These are phyloP conservation scores for Hydropotes inermis DNA, from an alignment of 2,113 vertebrate genomes.

Conservation along the genomic window DNA sequence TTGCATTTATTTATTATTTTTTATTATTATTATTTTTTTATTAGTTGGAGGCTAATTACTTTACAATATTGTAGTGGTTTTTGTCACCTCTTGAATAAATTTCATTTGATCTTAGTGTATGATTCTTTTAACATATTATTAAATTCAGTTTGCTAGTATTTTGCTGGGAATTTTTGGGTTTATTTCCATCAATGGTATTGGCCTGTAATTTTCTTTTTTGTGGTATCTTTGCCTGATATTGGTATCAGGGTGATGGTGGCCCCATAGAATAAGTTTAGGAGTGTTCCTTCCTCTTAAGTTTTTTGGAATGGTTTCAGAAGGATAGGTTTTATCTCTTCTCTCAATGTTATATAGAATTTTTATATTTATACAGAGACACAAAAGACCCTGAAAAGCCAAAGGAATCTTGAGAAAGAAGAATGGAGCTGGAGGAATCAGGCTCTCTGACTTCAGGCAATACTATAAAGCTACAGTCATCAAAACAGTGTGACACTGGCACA, in stretches of 20 bases:
- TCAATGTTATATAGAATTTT: background rate
- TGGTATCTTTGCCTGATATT: background rate
- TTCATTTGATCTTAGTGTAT: background rate
- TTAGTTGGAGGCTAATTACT: too few species aligned
- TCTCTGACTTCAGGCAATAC: background rate
- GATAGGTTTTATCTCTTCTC: background rate
- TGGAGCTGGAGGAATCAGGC: background rate
- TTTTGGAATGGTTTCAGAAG: background rate
- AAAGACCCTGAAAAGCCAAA: background rate
- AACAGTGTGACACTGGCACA: background rate
- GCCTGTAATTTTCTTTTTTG: background rate
- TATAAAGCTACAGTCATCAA: background rate
- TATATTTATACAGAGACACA: background rate
- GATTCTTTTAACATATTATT: background rate
- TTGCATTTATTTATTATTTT: too few species aligned
- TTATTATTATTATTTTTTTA: too few species aligned
- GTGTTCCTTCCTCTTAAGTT: background rate
- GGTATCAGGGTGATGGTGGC: background rate
- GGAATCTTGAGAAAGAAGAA: background rate
- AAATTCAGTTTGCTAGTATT: background rate
- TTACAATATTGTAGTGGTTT: too few species aligned
- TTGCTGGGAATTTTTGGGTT: background rate
- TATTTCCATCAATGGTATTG: background rate
- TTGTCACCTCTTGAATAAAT: background rate
- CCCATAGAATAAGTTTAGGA: background rate